Percentiles rank a stretch among this genome's conserved stretches.
phyloP scores from a whole-genome alignment of 2,113 vertebrate genomes.

The Heterotilapia buettikoferi region DNA sequence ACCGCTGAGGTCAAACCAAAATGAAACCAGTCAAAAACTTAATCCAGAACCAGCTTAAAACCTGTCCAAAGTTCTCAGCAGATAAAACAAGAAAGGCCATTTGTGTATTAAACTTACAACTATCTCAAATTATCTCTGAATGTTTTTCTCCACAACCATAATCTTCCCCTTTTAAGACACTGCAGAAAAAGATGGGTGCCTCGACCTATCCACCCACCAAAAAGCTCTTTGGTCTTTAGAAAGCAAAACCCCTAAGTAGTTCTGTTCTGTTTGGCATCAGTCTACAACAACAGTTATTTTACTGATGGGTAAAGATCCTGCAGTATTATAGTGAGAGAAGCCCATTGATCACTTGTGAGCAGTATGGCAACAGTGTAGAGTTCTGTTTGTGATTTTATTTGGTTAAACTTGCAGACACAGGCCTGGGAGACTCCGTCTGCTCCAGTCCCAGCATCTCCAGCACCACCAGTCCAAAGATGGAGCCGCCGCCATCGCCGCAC shows the following conservation, averaged over 20 bases:
- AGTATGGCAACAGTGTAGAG: background rate
- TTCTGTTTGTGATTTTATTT: background rate
- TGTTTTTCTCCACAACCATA: background rate
- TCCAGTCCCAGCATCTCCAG: slow-evolving; percentile 95
- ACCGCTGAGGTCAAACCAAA: background rate
- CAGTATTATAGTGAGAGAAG: background rate
- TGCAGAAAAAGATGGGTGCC: background rate
- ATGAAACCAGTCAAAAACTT: background rate
- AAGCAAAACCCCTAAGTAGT: background rate
- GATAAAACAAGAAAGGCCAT: background rate
- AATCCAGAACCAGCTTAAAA: background rate
- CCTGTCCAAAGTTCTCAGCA: background rate
- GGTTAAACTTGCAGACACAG: slow-evolving; percentile 74
- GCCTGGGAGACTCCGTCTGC: slow-evolving; percentile 88
- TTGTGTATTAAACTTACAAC: background rate
- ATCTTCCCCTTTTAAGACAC: background rate
- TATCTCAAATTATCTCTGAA: background rate
- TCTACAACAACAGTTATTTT: background rate
- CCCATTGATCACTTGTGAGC: background rate
- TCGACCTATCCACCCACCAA: background rate
- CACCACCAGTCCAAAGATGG: slow-evolving; percentile 92
- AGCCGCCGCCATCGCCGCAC: slow-evolving; percentile 93
- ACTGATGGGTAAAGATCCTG: background rate
- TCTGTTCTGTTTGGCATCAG: background rate
- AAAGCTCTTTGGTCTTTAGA: background rate